Evolutionary conservation across 1,140 invertebrate species (phyloP), one percentile per base, ranked within the genome.

Genomic region (Drosophila busckii): DNA sequence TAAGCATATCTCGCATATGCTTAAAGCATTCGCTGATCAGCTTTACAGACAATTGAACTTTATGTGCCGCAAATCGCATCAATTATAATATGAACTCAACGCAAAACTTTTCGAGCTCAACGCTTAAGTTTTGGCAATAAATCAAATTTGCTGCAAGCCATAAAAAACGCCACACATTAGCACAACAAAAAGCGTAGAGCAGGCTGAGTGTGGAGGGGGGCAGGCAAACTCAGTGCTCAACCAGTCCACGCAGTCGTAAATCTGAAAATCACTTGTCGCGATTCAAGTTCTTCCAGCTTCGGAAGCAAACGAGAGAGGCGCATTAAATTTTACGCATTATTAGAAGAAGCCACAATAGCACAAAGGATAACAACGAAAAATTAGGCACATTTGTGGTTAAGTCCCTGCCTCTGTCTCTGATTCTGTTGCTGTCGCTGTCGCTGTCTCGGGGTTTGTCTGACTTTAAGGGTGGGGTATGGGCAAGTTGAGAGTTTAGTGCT

Each of bases 191-290:
- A 61, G 59, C 37, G 16, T 26, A 10, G 15, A 52, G 19, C n/a
- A 37, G 16, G 19, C 38, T 17, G 10, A 32, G 26, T n/a, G n/a
- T n/a, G n/a, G n/a, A n/a, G n/a, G n/a, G n/a, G n/a, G n/a, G n/a
- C n/a, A n/a, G n/a, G n/a, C n/a, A n/a, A n/a, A n/a, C n/a, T n/a
- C n/a, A n/a, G n/a, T n/a, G n/a, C n/a, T n/a, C 22, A 40, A 15
- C 42, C 44, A 50, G 31, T 55, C 55, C 59, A 53, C 28, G 35
- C 29, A 61, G 73, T 73, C 73, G 84, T 85, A 85, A 85, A 85
- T 85, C 84, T 85, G 66, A 70, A 66, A 85, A 84, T 85, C 84
- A 85, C 84, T 85, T 85, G 84, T 85, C 84, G 76, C 75, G 68
- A 65, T 80, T 80, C 42, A 23, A 54, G 56, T 58, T 55, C n/a